Conservation (phyloP, 1,140 invertebrate species). For the Mactra quadrangularis region DNA sequence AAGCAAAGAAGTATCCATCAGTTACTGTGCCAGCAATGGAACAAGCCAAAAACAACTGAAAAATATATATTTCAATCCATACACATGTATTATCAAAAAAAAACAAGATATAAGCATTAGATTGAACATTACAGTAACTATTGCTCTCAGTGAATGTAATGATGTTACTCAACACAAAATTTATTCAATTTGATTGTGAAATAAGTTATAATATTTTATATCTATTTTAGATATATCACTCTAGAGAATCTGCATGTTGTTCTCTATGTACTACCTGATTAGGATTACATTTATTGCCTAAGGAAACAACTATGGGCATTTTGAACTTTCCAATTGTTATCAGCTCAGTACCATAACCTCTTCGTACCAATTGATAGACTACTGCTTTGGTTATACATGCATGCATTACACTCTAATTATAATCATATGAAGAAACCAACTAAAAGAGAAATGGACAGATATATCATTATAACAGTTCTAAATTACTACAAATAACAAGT, state of each 20-base stretch:
- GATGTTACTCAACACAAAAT: neutral
- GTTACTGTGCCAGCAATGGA: slow-evolving; percentile 78
- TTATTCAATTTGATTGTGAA: neutral
- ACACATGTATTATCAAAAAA: neutral
- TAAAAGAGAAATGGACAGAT: no score
- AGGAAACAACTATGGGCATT: neutral
- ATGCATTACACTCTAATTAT: no score
- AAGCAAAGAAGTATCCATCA: slow-evolving; percentile 80
- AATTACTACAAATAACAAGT: no score
- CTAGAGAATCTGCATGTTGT: neutral
- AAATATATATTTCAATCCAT: neutral
- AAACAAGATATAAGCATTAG: neutral
- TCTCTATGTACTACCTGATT: neutral
- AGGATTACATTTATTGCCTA: neutral
- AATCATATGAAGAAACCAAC: no score
- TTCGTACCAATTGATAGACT: no score
- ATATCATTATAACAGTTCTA: no score
- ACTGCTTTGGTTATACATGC: no score
- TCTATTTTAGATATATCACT: neutral
- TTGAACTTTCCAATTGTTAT: no score
- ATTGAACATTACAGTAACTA: neutral
- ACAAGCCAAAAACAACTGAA: slow-evolving; percentile 75
- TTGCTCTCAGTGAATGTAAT: neutral
- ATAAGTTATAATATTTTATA: no score
- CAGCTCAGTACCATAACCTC: no score